Evolutionary conservation across 2,797 vertebrate species (phyloP).

Genomic region (Falco rusticolus): DNA sequence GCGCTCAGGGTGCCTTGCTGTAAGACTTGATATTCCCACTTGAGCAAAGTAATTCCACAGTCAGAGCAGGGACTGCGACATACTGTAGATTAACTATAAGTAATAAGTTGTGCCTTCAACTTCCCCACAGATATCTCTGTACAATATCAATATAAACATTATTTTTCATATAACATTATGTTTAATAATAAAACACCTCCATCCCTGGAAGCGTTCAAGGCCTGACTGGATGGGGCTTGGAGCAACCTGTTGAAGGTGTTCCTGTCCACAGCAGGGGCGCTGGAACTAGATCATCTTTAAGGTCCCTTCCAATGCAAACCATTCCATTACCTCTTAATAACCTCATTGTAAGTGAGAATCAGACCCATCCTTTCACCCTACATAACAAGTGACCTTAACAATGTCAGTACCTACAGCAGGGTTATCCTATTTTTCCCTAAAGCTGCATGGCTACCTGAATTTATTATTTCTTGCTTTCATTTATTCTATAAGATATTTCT

Average conservation of each 20-base stretch:
- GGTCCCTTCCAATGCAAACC: too few relatives aligned
- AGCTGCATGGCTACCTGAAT: not conserved
- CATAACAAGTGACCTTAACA: not conserved
- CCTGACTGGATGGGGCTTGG: too few relatives aligned
- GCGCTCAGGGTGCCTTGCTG: not conserved
- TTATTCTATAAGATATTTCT: not conserved
- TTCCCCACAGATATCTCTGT: not conserved
- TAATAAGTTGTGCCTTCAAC: not conserved
- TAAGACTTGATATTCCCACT: not conserved
- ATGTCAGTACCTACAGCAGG: not conserved
- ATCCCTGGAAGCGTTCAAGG: too few relatives aligned
- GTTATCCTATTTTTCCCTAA: not conserved
- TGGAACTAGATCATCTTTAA: too few relatives aligned
- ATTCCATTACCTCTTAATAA: not conserved
- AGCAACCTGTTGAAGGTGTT: too few relatives aligned
- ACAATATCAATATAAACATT: not conserved
- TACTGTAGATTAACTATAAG: not conserved
- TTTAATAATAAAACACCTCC: too few relatives aligned
- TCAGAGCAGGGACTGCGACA: too few relatives aligned
- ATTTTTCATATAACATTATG: too few relatives aligned
- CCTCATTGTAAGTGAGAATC: not conserved
- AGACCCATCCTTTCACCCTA: not conserved
- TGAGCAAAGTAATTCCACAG: not conserved
- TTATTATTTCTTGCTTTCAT: not conserved
- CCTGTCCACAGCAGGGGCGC: too few relatives aligned